These are phyloP conservation scores for Marasmarcha lunaedactyla DNA, from an alignment of 2,888 invertebrate genomes.

Conservation along the genomic window DNA sequence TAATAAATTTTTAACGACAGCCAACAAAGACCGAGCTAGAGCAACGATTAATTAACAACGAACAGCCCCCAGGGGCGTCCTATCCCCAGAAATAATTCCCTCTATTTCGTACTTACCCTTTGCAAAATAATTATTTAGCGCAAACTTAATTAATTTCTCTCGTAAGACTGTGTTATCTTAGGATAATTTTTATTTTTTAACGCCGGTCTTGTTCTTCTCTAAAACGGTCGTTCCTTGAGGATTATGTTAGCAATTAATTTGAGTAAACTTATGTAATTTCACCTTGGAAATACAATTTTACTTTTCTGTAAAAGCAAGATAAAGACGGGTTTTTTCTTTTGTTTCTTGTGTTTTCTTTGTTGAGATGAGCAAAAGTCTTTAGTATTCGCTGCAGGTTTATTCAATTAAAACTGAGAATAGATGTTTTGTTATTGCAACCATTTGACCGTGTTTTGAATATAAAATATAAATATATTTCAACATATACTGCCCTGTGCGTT, in stretches of 20 bases:
- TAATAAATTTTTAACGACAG: conserved; percentile 26
- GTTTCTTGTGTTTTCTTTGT: not conserved
- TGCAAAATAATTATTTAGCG: conserved; percentile 40
- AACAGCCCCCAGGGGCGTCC: conserved; percentile 30
- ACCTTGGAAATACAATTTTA: not conserved
- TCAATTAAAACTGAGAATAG: not conserved
- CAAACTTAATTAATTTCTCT: conserved; percentile 36
- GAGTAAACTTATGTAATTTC: not conserved
- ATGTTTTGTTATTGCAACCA: not conserved
- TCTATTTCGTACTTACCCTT: conserved; percentile 31
- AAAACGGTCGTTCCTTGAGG: conserved; percentile 6
- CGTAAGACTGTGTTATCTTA: conserved; percentile 28
- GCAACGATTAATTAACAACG: conserved; percentile 42
- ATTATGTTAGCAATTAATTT: not conserved
- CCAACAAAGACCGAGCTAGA: conserved; percentile 20
- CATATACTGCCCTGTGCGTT: too few species aligned
- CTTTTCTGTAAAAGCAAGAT: not conserved
- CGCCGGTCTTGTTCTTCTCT: conserved; percentile 8
- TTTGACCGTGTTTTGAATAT: too few species aligned
- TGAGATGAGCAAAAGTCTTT: not conserved
- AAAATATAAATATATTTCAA: too few species aligned
- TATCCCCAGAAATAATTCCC: conserved; percentile 33
- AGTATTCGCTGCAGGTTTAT: not conserved
- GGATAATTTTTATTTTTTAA: conserved; percentile 22
- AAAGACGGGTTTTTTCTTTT: not conserved